A percentile compares a stretch with the other conserved stretches of the same genome.
phyloP scores from a whole-genome alignment of 2,888 invertebrate species.

The Nomada fabriciana region DNA sequence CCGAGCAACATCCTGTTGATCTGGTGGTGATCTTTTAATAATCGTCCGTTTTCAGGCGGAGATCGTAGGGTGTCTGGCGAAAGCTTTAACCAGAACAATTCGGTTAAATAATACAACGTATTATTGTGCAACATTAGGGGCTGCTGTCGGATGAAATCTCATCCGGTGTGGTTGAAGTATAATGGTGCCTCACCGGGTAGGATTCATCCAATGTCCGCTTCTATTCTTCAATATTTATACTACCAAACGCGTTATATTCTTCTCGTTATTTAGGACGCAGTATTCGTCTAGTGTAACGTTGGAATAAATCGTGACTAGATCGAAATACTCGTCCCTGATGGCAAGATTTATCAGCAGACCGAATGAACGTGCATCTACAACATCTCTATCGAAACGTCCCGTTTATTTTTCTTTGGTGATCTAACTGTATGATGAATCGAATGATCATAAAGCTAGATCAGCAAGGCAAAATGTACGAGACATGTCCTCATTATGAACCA shows the following conservation, averaged over 20 bases:
- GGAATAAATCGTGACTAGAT: slow-evolving; percentile 84
- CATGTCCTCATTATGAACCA: slow-evolving; percentile 61
- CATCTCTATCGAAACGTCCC: slow-evolving; percentile 60
- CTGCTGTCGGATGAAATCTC: slow-evolving; percentile 77
- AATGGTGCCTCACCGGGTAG: slow-evolving; percentile 82
- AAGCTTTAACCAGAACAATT: background rate
- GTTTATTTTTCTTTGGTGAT: slow-evolving; percentile 86
- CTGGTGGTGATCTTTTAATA: background rate
- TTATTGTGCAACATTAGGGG: slow-evolving; percentile 40
- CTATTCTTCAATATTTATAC: slow-evolving; percentile 27
- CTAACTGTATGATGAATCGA: slow-evolving; percentile 85
- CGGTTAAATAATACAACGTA: background rate
- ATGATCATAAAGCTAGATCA: slow-evolving; percentile 84
- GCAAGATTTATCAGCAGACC: slow-evolving; percentile 49
- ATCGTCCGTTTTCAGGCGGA: background rate
- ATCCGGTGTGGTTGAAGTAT: slow-evolving; percentile 73
- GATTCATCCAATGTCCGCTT: slow-evolving; percentile 81
- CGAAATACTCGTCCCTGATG: slow-evolving; percentile 83
- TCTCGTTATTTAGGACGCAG: slow-evolving; percentile 74
- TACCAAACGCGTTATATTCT: background rate
- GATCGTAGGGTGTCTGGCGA: too few relatives aligned
- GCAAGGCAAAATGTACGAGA: slow-evolving; percentile 80
- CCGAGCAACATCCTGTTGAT: background rate
- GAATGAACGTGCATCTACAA: background rate
- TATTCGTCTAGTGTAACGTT: slow-evolving; percentile 82